phyloP scores from a whole-genome alignment of 2,113 vertebrate species.

The Chloebia gouldiae region DNA sequence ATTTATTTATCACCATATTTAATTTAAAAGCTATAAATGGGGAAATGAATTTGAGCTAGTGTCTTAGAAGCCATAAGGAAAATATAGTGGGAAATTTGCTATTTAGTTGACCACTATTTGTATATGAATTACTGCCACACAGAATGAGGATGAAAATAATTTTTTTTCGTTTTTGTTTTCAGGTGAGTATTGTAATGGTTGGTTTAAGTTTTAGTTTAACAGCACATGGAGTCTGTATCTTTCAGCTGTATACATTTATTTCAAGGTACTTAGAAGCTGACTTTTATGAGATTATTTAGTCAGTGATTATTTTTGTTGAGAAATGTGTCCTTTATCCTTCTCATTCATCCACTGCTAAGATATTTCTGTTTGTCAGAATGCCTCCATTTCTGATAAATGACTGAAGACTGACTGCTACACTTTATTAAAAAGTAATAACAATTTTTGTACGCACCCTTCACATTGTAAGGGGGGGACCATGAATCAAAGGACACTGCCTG shows the following conservation, averaged over 20 bases:
- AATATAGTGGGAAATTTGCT: neutral
- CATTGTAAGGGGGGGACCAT: conserved; percentile 92
- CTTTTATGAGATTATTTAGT: conserved; percentile 82
- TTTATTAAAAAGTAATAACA: conserved; percentile 99
- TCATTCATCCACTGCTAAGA: conserved; percentile 81
- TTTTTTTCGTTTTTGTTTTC: neutral
- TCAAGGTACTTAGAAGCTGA: conserved; percentile 79
- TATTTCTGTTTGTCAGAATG: conserved; percentile 86
- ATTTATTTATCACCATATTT: neutral
- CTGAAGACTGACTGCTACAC: conserved; percentile 96
- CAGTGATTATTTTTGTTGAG: conserved; percentile 82
- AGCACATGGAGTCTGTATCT: conserved; percentile 64
- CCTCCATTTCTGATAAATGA: conserved; percentile 92
- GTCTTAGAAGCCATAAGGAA: neutral
- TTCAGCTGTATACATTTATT: conserved; percentile 75
- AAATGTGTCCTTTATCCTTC: conserved; percentile 82
- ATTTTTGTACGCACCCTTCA: conserved; percentile 99
- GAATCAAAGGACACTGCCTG: conserved; percentile 99
- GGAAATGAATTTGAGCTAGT: neutral
- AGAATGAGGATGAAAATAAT: neutral
- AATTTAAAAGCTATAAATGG: neutral
- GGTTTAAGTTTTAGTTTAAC: conserved; percentile 64
- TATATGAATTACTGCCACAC: neutral
- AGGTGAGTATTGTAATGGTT: conserved; percentile 55
- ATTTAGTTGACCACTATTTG: neutral